Base-by-base conservation (phyloP, 2,888 invertebrate species). In the Pterostichus madidus region DNA sequence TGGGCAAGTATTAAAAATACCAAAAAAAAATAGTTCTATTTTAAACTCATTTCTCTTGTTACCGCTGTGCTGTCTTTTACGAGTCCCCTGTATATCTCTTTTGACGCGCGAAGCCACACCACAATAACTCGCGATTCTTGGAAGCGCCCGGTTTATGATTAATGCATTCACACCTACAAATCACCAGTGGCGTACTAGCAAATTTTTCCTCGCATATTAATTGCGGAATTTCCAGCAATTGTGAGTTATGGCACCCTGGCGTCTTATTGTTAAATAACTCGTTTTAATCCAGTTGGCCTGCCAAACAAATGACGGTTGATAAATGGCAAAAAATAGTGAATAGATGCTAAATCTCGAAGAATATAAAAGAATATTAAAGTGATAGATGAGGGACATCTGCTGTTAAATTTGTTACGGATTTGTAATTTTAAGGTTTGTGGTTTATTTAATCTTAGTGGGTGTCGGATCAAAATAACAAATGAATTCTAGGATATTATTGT, bases 81-180 rank as follows among this genome's bases (percentile, higher is more conserved):
- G 39, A 8, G 8, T 5, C 39, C 1, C 8, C 39, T 39, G 39
- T 39, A 39, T 39, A 24, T 24, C 24, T 24, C 24, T 1, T 39
- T 8, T 39, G 39, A 8, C 39, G 39, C 3, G 39, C 24, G 24
- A 24, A 39, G 8, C 39, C 39, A 39, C 59, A 59, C 59, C 24
- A 24, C 24, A 24, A 17, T 31, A 31, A 2, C 17, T 17, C 11
- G 11, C 15, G 31, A n/a, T 64, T 64, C 64, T 8, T 32, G 31
- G 64, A 64, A 64, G 64, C 64, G 44, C 24, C 15, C 8, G 32
- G 52, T 52, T 17, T 76, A 76, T 77, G 77, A 77, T 77, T 32
- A 77, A 77, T 77, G 77, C 15, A 17, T 77, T 77, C 56, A 77
- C 77, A 77, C 77, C 77, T 77, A 77, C 77, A 56, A 53, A 35